phyloP scores from a whole-genome alignment of 2,113 vertebrate species.

The Myotis davidii region DNA sequence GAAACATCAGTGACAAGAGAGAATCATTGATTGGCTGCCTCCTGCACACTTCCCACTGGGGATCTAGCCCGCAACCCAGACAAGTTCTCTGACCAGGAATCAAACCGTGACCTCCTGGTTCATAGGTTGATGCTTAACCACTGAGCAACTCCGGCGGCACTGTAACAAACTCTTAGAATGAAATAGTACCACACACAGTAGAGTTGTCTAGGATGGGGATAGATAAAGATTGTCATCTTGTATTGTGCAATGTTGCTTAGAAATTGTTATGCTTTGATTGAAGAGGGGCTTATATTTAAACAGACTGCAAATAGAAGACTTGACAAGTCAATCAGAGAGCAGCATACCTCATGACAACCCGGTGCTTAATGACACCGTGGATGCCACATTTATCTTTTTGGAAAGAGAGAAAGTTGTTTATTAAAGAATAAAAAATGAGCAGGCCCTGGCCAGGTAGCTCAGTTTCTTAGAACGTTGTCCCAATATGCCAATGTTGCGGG shows the following conservation, averaged over 20 bases:
- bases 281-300: conserved; percentile 50
- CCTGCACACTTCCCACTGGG: too few species aligned
- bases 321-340: conserved; percentile 54
- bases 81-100: too few species aligned
- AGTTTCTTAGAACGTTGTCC: neutral
- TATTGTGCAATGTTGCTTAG: conserved; percentile 25
- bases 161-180: conserved; percentile 18
- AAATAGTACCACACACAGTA: neutral
- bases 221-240: conserved; percentile 17
- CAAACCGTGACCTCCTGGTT: too few species aligned
- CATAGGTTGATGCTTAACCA: too few species aligned
- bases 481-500: neutral
- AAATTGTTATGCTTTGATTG: conserved; percentile 29
- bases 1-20: too few species aligned
- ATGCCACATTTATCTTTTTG: conserved; percentile 23
- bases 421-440: conserved; percentile 51
- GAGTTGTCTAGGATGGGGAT: conserved; percentile 35
- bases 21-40: too few species aligned
- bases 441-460: neutral
- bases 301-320: conserved; percentile 39
- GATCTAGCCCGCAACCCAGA: too few species aligned
- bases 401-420: conserved; percentile 59
- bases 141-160: too few species aligned
- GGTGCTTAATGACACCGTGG: neutral
- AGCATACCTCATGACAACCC: conserved; percentile 54